Evolutionary conservation across 2,888 invertebrate species (phyloP).

Genomic region (Dryobota labecula): DNA sequence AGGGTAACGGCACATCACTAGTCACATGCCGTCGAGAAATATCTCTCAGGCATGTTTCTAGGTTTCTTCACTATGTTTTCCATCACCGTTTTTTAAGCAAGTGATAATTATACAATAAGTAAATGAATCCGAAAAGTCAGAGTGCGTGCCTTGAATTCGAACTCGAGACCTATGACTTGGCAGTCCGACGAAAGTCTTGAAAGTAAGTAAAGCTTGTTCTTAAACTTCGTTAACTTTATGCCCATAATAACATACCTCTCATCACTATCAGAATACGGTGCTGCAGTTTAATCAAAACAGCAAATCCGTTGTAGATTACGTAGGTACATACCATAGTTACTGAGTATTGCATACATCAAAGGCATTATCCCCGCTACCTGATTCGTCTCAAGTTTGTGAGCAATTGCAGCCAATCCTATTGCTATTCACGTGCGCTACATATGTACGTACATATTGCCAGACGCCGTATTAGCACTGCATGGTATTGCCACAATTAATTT

Average conservation of each 20-base stretch:
- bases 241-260: constrained; percentile 8
- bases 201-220: not conserved
- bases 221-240: constrained; percentile 2
- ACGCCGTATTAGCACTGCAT: constrained; percentile 80
- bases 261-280: constrained; percentile 29
- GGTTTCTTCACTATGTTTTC: too few relatives aligned
- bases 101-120: too few relatives aligned
- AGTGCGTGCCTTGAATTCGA: too few relatives aligned
- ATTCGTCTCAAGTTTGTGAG: constrained; percentile 84
- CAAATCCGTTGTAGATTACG: constrained; percentile 64
- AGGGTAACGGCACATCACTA: too few relatives aligned
- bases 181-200: too few relatives aligned
- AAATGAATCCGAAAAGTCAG: too few relatives aligned
- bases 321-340: constrained; percentile 63
- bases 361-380: constrained; percentile 80
- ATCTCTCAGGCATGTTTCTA: too few relatives aligned
- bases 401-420: constrained; percentile 85
- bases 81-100: too few relatives aligned
- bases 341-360: constrained; percentile 80
- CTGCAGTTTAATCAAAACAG: constrained; percentile 57
- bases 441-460: constrained; percentile 73
- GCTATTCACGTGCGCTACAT: constrained; percentile 79
- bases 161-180: too few relatives aligned
- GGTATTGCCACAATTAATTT: constrained; percentile 86
- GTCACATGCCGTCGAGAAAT: too few relatives aligned